phyloP scores from a whole-genome alignment of 2,113 vertebrate species.

The Cnemophilus loriae region DNA sequence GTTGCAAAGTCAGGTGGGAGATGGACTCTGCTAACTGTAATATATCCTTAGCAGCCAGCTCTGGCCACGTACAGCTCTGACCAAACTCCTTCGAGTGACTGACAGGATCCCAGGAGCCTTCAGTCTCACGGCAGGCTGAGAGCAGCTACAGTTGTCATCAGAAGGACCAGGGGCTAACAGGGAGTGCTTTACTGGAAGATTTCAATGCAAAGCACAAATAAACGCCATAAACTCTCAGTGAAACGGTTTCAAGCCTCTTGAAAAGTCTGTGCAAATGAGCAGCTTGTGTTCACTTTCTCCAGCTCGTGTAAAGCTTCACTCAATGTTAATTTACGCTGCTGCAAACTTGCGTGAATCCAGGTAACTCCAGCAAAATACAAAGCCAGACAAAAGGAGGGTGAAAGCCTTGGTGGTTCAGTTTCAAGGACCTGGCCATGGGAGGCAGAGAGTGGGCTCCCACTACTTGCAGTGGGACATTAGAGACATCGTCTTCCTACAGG shows the following conservation, averaged over 20 bases:
- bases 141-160: neutral
- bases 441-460: neutral
- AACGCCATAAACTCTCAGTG: neutral
- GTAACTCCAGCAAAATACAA: neutral
- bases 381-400: neutral
- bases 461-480: neutral
- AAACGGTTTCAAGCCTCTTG: neutral
- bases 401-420: neutral
- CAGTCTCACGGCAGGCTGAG: neutral
- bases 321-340: neutral
- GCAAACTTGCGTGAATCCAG: neutral
- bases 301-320: neutral
- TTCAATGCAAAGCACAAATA: neutral
- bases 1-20: neutral
- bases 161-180: neutral
- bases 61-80: neutral
- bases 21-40: constrained; percentile 23
- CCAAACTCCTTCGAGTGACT: neutral
- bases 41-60: neutral
- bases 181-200: neutral
- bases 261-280: neutral
- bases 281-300: neutral
- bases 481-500: neutral
- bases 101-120: neutral
- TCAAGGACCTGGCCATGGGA: neutral